Conservation (phyloP, 23 tunicate genomes). For the Halocynthia roretzi region DNA sequence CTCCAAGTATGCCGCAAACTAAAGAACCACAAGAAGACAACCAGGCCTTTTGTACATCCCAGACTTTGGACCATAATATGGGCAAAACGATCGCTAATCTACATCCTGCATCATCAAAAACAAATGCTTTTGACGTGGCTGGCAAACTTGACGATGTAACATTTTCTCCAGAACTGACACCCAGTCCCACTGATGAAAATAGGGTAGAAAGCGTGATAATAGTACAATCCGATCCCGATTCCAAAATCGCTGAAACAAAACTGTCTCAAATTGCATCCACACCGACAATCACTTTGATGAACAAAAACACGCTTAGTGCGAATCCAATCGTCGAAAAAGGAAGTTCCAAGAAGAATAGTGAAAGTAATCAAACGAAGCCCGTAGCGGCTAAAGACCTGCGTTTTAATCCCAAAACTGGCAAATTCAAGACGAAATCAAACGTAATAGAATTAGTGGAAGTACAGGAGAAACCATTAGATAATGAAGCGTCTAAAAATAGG, state of each 20-base stretch:
- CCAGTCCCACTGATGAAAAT: too few species aligned
- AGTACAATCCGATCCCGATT: neutral
- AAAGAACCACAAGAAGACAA: too few species aligned
- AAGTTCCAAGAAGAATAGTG: neutral
- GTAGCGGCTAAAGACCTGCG: slow-evolving; percentile 11
- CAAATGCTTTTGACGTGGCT: too few species aligned
- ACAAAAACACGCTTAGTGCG: neutral
- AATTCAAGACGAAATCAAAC: slow-evolving; percentile 4
- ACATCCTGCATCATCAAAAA: too few species aligned
- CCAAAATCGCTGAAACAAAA: neutral
- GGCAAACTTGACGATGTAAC: too few species aligned
- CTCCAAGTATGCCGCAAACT: too few species aligned
- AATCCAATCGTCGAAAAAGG: neutral
- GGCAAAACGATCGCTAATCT: too few species aligned
- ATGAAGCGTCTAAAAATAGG: neutral
- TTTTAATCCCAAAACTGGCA: slow-evolving; percentile 16
- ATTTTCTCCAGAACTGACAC: too few species aligned
- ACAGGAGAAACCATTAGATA: neutral
- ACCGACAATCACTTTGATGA: neutral
- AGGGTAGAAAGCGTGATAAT: too few species aligned
- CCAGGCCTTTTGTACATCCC: too few species aligned
- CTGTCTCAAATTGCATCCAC: neutral
- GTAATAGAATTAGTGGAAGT: neutral
- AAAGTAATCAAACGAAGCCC: neutral
- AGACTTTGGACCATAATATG: too few species aligned